These are phyloP conservation scores for Sialia sialis DNA, from an alignment of 2,113 vertebrate species.

Conservation along the genomic window DNA sequence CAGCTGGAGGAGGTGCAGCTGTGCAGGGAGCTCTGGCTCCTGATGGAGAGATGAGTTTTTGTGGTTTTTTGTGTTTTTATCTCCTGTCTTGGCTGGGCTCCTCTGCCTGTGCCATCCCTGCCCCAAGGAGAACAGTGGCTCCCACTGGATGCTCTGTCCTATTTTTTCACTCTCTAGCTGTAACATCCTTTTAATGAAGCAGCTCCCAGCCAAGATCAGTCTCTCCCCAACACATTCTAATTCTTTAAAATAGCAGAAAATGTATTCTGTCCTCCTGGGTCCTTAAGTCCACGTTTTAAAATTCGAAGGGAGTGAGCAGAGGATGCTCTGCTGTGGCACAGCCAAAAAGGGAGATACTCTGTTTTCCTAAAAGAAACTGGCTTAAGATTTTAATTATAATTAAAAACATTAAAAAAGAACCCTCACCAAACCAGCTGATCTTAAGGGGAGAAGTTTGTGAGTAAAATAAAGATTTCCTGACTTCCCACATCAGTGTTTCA, in stretches of 20 bases:
- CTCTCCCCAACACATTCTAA: constrained; percentile 28
- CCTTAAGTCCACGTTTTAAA: constrained; percentile 9
- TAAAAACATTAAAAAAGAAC: neutral
- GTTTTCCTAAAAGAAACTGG: neutral
- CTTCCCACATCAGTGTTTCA: neutral
- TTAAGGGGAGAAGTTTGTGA: neutral
- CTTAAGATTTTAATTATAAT: neutral
- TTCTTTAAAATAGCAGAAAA: constrained; percentile 64
- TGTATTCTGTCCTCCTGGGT: constrained; percentile 50
- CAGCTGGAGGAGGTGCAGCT: neutral
- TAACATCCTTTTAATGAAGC: constrained; percentile 53
- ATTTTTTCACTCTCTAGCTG: constrained; percentile 41
- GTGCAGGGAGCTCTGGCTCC: neutral
- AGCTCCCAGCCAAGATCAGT: constrained; percentile 24
- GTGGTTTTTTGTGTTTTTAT: constrained; percentile 15
- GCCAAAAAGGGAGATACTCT: neutral
- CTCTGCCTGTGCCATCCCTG: neutral
- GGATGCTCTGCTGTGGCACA: neutral
- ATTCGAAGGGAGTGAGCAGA: neutral
- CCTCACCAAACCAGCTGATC: neutral
- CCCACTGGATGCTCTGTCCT: constrained; percentile 32
- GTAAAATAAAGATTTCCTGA: neutral
- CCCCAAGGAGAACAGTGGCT: constrained; percentile 46
- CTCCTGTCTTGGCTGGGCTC: neutral
- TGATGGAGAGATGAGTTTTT: neutral